These are phyloP conservation scores for Dendronephthya gigantea DNA, from an alignment of 64 coral and sea anemone genomes.

Conservation along the genomic window DNA sequence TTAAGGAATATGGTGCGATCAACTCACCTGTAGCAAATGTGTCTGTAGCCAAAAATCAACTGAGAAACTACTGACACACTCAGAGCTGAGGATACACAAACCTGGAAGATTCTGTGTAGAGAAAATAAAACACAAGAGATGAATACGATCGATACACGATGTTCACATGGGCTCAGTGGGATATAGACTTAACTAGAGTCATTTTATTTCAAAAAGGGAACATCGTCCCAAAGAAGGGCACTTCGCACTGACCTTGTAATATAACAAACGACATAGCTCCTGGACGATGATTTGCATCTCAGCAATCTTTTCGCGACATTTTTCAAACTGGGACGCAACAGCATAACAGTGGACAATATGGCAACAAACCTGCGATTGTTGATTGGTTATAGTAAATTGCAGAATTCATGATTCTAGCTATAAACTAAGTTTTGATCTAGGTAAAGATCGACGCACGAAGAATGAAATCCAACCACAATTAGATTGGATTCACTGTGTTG, in stretches of 20 bases:
- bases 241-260: not conserved
- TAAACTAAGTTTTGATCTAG: too few species aligned
- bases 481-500: too few species aligned
- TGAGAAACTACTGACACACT: slow-evolving; percentile 82
- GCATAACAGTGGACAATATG: slow-evolving; percentile 7
- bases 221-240: too few species aligned
- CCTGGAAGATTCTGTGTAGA: slow-evolving; percentile 55
- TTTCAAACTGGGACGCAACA: slow-evolving; percentile 8
- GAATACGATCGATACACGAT: too few species aligned
- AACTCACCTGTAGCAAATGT: slow-evolving; percentile 48
- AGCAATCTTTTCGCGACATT: slow-evolving; percentile 2
- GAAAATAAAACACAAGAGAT: not conserved
- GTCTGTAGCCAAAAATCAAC: slow-evolving; percentile 99
- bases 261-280: not conserved
- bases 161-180: too few species aligned
- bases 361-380: not conserved
- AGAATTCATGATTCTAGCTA: too few species aligned
- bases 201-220: too few species aligned
- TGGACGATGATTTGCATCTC: slow-evolving; percentile 8
- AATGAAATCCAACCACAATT: too few species aligned
- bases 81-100: slow-evolving; percentile 54
- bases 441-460: too few species aligned
- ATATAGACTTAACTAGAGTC: too few species aligned
- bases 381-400: not conserved
- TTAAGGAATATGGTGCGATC: not conserved